phyloP scores from a whole-genome alignment of 2,113 vertebrate species.

The Holacanthus passer region DNA sequence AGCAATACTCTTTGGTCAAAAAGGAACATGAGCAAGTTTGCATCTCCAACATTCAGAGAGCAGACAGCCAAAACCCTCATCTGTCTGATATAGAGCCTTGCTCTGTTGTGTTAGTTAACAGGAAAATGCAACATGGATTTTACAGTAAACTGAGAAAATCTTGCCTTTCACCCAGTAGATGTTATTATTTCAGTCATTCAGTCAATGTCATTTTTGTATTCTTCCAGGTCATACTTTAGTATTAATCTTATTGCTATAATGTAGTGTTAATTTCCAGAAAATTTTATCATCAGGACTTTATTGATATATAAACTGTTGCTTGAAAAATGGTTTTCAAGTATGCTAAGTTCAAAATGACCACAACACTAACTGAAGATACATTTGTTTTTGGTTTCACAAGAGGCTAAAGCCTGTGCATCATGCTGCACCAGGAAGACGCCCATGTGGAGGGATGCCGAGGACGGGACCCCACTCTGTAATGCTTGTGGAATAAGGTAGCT shows the following conservation, averaged over 20 bases:
- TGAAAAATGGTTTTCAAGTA: not conserved
- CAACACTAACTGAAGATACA: not conserved
- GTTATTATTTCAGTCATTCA: not conserved
- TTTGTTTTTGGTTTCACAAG: slow-evolving; percentile 61
- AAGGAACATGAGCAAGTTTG: not conserved
- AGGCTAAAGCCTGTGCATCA: slow-evolving; percentile 88
- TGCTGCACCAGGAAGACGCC: slow-evolving; percentile 91
- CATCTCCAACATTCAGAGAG: not conserved
- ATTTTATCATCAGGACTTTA: not conserved
- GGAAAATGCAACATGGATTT: not conserved
- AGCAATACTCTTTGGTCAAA: not conserved
- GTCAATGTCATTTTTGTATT: no score
- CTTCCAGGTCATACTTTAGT: not conserved
- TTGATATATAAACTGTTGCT: not conserved
- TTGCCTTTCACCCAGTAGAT: not conserved
- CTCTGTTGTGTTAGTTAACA: not conserved
- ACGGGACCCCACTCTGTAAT: slow-evolving; percentile 92
- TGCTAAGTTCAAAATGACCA: not conserved
- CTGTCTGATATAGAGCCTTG: not conserved
- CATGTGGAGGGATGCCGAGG: slow-evolving; percentile 92
- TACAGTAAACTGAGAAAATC: not conserved
- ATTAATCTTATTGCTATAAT: not conserved
- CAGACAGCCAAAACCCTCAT: not conserved
- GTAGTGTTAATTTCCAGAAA: not conserved
- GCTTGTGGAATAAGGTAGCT: slow-evolving; percentile 93